These are phyloP conservation scores for Vidua chalybeata DNA, from an alignment of 2,113 vertebrate species.

Conservation along the genomic window DNA sequence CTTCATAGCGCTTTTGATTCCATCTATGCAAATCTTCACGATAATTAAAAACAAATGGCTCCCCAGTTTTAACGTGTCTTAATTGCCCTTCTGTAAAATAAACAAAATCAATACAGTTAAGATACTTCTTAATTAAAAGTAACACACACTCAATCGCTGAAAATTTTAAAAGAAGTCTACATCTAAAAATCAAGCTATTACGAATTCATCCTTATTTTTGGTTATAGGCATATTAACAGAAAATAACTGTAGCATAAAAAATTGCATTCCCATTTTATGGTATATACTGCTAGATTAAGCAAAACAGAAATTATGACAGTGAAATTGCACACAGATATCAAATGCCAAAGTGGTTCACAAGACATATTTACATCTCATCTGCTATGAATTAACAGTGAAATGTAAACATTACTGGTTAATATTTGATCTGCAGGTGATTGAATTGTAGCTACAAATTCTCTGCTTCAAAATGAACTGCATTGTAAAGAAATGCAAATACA, in stretches of 20 bases:
- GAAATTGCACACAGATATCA: background rate
- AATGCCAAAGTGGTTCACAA: background rate
- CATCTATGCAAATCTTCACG: constrained; percentile 96
- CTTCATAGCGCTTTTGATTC: constrained; percentile 98
- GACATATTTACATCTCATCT: background rate
- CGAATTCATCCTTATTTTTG: background rate
- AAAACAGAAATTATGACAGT: background rate
- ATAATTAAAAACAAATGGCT: constrained; percentile 94
- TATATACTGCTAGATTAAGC: background rate
- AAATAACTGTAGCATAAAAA: background rate
- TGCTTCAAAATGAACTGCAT: background rate
- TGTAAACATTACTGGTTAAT: background rate
- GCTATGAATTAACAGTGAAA: background rate
- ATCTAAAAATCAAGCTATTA: background rate
- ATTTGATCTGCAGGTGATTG: background rate
- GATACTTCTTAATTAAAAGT: background rate
- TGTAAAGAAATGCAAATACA: background rate
- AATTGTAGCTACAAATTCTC: background rate
- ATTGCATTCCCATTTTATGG: background rate
- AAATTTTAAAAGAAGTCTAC: background rate
- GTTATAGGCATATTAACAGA: background rate
- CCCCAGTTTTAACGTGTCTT: constrained; percentile 90
- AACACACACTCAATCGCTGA: background rate
- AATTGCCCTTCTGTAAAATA: constrained; percentile 85
- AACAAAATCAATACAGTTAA: constrained; percentile 15